Conservation (phyloP, 2,113 vertebrate species). For the Cynocephalus volans region DNA sequence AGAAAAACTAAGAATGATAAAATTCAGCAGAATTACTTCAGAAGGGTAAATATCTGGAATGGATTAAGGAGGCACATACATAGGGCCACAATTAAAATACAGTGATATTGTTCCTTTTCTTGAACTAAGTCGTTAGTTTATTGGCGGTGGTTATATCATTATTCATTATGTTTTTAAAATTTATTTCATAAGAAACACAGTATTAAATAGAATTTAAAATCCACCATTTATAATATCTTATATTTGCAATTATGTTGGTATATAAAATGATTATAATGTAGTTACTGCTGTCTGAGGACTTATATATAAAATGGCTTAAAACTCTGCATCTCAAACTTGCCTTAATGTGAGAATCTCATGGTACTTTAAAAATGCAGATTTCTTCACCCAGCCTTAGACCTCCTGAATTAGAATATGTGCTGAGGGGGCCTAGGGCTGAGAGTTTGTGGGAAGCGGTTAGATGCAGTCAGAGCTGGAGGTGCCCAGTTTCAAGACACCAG, state of each 20-base stretch:
- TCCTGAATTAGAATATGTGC: neutral
- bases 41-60: neutral
- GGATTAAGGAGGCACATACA: neutral
- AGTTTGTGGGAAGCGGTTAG: neutral
- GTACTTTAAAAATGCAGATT: slow-evolving; percentile 3
- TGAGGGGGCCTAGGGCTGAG: too few relatives aligned
- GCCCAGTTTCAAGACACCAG: neutral
- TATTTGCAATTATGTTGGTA: neutral
- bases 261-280: neutral
- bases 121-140: neutral
- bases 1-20: neutral
- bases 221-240: neutral
- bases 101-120: neutral
- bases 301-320: slow-evolving; percentile 31
- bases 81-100: neutral
- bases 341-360: neutral
- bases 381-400: neutral
- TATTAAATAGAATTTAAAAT: slow-evolving; percentile 28
- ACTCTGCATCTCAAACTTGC: neutral
- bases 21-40: neutral
- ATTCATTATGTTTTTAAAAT: neutral
- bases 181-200: neutral
- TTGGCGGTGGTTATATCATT: neutral
- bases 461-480: neutral
- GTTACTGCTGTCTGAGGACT: slow-evolving; percentile 15